Base-by-base conservation (phyloP, 2,888 invertebrate genomes). In the Mythimna loreyi region DNA sequence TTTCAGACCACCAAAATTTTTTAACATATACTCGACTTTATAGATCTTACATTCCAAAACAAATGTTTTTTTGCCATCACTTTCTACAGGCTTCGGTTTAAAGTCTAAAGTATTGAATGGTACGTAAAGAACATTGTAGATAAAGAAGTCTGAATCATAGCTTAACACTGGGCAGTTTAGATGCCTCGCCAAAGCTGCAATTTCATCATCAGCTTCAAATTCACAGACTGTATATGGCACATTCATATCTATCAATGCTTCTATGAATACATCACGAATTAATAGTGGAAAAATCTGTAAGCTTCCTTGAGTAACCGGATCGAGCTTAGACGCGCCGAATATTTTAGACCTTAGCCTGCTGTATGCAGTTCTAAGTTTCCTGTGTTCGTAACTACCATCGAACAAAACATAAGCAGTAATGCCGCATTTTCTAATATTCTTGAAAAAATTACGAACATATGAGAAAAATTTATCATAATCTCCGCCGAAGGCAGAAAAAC, bases 101-200 rank as follows among this genome's bases (percentile, higher is more conserved):
- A 96, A 90, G 6, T 97, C 96, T 16, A 98, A 87, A 30, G 97
- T 97, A 40, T 97, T 96, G 78, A 98, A 97, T 0, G 98, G 98
- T 78, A 99, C 97, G 83, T 98, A 99, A 2, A 96, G 92, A 0
- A 98, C 97, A 92, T 98, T 98, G 91, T 98, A 98, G 78, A 99
- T 97, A 87, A 97, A 99, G 93, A 99, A 99, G 93, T 99, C 99
- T 0, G 99, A 99, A 92, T 99, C 99, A 83, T 98, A 98, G 86
- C 99, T 99, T 5, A 99, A 90, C 3, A 99, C 97, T 0, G 99
- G 99, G 85, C 98, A 99, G 49, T 97, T 95, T 3, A 98, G 93
- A 67, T 97, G 96, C 78, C 97, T 97, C 0, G 99, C 98, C 81
- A 99, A 91, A 0, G 97, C 97, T 0, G 99, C 99, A 65, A 99